Evolutionary conservation across 1,140 invertebrate species (phyloP).

Genomic region (Trachymyrmex cornetzi): DNA sequence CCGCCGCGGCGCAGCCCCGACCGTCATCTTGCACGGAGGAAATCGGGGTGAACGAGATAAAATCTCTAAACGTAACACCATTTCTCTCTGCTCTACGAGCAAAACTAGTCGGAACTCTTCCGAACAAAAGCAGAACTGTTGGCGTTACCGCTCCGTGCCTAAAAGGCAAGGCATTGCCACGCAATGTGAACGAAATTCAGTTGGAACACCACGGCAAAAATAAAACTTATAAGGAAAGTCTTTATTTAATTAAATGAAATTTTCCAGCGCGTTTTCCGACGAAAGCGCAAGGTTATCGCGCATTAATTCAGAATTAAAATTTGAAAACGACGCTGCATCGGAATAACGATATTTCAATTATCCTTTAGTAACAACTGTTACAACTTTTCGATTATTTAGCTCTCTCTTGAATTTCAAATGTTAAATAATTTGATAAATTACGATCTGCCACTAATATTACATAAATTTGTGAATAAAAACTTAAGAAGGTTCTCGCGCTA

Average conservation of each 20-base stretch:
- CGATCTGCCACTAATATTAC: background rate
- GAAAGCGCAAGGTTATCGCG: background rate
- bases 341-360: slow-evolving; percentile 1
- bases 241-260: slow-evolving; percentile 33
- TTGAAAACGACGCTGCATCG: background rate
- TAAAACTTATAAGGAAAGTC: background rate
- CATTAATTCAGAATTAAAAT: slow-evolving; percentile 2
- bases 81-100: slow-evolving; percentile 10
- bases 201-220: background rate
- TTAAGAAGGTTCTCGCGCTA: background rate
- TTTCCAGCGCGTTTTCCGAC: background rate
- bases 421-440: slow-evolving; percentile 20
- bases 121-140: slow-evolving; percentile 20
- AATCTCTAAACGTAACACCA: slow-evolving; percentile 43
- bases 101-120: slow-evolving; percentile 39
- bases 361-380: background rate
- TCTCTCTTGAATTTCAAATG: background rate
- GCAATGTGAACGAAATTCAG: slow-evolving; percentile 18
- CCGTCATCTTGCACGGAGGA: slow-evolving; percentile 15
- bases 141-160: background rate
- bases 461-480: background rate
- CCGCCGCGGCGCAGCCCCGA: background rate
- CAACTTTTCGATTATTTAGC: background rate
- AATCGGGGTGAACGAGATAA: slow-evolving; percentile 53
- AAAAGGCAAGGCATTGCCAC: slow-evolving; percentile 18